Evolutionary conservation across 1,140 invertebrate genomes (phyloP).

Genomic region (Sitophilus oryzae): DNA sequence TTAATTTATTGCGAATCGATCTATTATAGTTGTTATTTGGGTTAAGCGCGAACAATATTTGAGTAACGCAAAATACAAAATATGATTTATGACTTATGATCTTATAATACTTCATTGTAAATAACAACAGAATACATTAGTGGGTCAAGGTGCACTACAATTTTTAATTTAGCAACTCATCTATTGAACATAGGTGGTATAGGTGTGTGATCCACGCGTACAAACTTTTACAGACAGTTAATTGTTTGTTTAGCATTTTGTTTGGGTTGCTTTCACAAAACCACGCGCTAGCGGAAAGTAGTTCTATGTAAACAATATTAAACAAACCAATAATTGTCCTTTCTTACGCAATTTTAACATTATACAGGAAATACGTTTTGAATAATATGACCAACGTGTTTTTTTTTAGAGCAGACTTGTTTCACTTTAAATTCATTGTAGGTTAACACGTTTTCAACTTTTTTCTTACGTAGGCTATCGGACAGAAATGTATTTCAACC

Average conservation of each 20-base stretch:
- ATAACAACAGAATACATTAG: not conserved
- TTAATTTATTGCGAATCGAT: no score
- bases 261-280: constrained; percentile 38
- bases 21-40: no score
- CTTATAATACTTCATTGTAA: no score
- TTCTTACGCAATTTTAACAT: not conserved
- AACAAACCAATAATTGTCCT: not conserved
- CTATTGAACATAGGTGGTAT: not conserved
- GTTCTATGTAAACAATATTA: constrained; percentile 34
- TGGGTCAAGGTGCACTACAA: not conserved
- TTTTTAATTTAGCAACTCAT: constrained; percentile 2
- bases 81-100: no score
- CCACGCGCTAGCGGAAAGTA: constrained; percentile 35
- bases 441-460: no score
- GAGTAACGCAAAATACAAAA: no score
- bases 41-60: no score
- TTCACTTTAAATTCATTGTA: no score
- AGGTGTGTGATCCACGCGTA: not conserved
- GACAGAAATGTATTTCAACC: not conserved
- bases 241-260: constrained; percentile 33
- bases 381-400: not conserved
- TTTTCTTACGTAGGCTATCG: no score
- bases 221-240: constrained; percentile 19
- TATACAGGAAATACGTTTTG: not conserved
- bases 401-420: no score